These are phyloP conservation scores for Nymphalis urticae DNA, from an alignment of 2,888 invertebrate species.

Conservation along the genomic window DNA sequence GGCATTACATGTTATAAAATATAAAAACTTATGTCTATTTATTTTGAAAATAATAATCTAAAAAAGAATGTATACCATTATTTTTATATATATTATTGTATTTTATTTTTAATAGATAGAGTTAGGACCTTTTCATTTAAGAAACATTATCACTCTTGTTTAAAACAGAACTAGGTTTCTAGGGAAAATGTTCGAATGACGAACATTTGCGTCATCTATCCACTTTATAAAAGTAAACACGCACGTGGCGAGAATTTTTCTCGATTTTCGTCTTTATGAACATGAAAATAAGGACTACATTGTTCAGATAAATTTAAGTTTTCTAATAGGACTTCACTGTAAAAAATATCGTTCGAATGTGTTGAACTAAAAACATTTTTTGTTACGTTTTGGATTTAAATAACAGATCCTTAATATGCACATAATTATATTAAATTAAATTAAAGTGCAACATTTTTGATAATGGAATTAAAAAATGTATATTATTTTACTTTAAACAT, in stretches of 20 bases:
- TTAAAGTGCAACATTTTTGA: too few species aligned
- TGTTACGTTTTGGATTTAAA: background rate
- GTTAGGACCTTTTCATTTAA: background rate
- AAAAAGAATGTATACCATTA: too few species aligned
- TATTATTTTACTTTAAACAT: too few species aligned
- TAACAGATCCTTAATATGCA: too few species aligned
- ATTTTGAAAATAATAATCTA: too few species aligned
- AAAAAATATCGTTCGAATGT: background rate
- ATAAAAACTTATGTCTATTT: too few species aligned
- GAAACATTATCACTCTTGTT: background rate
- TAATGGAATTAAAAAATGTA: too few species aligned
- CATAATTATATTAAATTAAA: too few species aligned
- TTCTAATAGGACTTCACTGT: slow-evolving; percentile 9
- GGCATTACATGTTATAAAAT: too few species aligned
- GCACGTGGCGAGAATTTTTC: slow-evolving; percentile 1
- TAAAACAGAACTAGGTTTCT: slow-evolving; percentile 17
- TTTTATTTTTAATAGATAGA: too few species aligned
- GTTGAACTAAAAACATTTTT: background rate
- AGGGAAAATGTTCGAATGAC: slow-evolving; percentile 29
- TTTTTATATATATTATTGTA: too few species aligned
- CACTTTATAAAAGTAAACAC: slow-evolving; percentile 15
- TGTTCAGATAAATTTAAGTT: background rate
- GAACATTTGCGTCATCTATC: slow-evolving; percentile 31
- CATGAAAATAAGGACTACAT: background rate
- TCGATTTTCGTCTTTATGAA: slow-evolving; percentile 5